These are phyloP conservation scores for Idaea aversata DNA, from an alignment of 2,888 invertebrate species.

Conservation along the genomic window DNA sequence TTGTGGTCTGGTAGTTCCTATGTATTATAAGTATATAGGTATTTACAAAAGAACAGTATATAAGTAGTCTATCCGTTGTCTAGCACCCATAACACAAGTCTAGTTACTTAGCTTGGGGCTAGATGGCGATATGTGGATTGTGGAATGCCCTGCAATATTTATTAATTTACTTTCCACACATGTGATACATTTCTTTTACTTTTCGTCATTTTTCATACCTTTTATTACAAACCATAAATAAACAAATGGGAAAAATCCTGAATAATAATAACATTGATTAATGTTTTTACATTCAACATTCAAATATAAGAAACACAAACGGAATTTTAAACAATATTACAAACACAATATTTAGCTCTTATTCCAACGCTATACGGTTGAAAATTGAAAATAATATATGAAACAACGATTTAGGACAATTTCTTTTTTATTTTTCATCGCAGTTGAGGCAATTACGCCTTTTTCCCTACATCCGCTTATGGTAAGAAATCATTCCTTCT, in stretches of 20 bases:
- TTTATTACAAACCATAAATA: neutral
- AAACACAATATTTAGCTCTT: neutral
- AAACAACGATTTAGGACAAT: slow-evolving; percentile 24
- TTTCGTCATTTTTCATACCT: too few relatives aligned
- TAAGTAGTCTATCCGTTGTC: too few relatives aligned
- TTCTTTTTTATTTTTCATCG: slow-evolving; percentile 26
- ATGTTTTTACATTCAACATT: neutral
- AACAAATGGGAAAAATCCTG: neutral
- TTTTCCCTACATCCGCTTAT: slow-evolving; percentile 22
- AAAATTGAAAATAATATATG: neutral
- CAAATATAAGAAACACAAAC: neutral
- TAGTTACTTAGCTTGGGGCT: too few relatives aligned
- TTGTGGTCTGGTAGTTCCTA: too few relatives aligned
- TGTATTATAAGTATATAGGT: too few relatives aligned
- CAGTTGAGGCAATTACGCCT: slow-evolving; percentile 24
- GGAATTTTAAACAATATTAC: neutral
- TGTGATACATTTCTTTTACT: too few relatives aligned
- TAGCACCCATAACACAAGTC: too few relatives aligned
- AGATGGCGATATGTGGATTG: too few relatives aligned
- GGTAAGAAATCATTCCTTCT: slow-evolving; percentile 17
- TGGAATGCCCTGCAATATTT: too few relatives aligned
- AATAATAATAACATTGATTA: neutral
- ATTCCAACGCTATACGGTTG: neutral
- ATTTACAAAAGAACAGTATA: too few relatives aligned
- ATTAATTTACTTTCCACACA: too few relatives aligned